Conservation (phyloP, 2,797 vertebrate genomes). For the Sparidentex hasta region DNA sequence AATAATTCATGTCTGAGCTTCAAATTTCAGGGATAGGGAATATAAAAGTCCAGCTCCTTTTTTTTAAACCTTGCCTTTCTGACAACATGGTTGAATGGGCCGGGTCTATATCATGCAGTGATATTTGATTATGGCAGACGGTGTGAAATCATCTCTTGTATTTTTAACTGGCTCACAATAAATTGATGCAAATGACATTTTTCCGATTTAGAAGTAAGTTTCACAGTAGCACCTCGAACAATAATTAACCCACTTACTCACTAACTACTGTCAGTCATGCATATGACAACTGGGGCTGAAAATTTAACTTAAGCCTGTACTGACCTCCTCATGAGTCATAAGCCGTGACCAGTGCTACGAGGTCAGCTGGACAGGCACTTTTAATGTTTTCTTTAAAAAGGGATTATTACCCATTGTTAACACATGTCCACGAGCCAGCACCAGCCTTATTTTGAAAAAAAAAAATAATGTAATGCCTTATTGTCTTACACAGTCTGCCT, state of each 20-base stretch:
- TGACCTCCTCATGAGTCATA: neutral
- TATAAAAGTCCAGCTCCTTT: no score
- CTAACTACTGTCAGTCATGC: neutral
- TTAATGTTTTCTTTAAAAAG: neutral
- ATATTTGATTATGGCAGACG: no score
- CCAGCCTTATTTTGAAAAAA: neutral
- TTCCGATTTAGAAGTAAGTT: neutral
- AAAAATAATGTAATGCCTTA: neutral
- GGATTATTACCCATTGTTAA: neutral
- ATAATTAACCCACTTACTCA: neutral
- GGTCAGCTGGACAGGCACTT: conserved; percentile 8
- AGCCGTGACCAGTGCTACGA: neutral
- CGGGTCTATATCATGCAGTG: no score
- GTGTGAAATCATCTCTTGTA: no score
- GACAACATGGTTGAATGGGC: no score
- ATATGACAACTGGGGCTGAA: neutral
- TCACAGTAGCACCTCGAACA: neutral
- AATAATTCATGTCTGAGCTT: no score
- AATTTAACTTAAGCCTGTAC: neutral
- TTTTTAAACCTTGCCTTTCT: no score
- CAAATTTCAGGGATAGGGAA: no score
- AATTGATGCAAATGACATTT: neutral
- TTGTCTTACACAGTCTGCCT: neutral
- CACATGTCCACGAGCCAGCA: neutral
- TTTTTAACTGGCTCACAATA: neutral